phyloP scores from a whole-genome alignment of 2,797 vertebrate genomes.

The Ammospiza maritima region DNA sequence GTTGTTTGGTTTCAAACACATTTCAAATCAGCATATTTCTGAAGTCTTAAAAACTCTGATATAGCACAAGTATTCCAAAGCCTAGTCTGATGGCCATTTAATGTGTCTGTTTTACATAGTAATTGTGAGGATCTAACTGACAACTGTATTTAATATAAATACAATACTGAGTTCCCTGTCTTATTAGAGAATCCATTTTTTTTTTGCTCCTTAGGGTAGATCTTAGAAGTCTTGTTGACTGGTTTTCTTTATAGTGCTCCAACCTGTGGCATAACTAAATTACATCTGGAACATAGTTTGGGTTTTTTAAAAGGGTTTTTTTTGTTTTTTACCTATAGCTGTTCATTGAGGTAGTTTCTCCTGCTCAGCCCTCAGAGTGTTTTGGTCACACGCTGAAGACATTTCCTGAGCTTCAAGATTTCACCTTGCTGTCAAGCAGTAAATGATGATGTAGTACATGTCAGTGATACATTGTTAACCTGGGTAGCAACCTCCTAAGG shows the following conservation, averaged over 20 bases:
- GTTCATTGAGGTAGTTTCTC: background rate
- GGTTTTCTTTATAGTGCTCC: background rate
- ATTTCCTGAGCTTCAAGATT: background rate
- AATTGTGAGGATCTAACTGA: background rate
- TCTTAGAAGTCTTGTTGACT: background rate
- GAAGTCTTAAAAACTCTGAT: background rate
- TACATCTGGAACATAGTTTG: background rate
- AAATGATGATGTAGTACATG: background rate
- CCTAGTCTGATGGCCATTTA: background rate
- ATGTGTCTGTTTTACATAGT: background rate
- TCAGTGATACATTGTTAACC: background rate
- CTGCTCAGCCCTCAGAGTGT: background rate
- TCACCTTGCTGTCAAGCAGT: background rate
- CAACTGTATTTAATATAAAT: background rate
- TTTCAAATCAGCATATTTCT: background rate
- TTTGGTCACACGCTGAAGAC: background rate
- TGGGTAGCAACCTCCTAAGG: background rate
- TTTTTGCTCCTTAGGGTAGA: background rate
- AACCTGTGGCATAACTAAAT: background rate
- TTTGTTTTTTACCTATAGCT: background rate
- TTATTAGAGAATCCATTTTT: background rate
- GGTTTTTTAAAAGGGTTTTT: background rate
- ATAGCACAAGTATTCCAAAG: background rate
- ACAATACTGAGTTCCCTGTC: background rate
- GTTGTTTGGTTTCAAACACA: background rate